Percentiles rank a stretch among this genome's conserved stretches.
phyloP scores from a whole-genome alignment of 2,888 invertebrate genomes.

The Microctonus aethiopoides region DNA sequence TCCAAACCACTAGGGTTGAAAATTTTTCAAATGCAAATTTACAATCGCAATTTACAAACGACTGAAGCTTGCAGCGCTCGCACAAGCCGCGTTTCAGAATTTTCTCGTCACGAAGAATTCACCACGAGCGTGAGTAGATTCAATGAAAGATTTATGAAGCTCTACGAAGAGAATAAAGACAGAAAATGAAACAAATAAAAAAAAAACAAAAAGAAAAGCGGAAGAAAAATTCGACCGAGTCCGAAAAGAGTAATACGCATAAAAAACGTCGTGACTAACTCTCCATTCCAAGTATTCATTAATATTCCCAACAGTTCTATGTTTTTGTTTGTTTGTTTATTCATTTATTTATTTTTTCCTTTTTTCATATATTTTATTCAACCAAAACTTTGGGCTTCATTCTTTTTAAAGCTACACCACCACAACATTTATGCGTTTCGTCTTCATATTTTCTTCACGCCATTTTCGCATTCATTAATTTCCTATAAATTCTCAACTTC shows the following conservation, averaged over 20 bases:
- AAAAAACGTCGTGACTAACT: slow-evolving; percentile 28
- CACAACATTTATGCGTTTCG: neutral
- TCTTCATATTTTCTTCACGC: neutral
- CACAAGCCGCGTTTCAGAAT: neutral
- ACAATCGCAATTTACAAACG: slow-evolving; percentile 34
- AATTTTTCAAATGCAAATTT: slow-evolving; percentile 48
- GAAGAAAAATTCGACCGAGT: neutral
- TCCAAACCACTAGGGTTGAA: slow-evolving; percentile 3
- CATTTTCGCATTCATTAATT: slow-evolving; percentile 11
- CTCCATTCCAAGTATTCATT: slow-evolving; percentile 35
- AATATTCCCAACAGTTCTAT: slow-evolving; percentile 33
- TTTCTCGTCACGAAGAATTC: slow-evolving; percentile 14
- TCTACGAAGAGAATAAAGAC: slow-evolving; percentile 23
- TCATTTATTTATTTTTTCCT: slow-evolving; percentile 4
- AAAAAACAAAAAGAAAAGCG: slow-evolving; percentile 8
- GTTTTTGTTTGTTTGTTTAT: slow-evolving; percentile 23
- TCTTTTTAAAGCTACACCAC: neutral
- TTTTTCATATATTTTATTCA: slow-evolving; percentile 25
- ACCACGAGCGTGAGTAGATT: slow-evolving; percentile 22
- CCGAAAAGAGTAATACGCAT: neutral
- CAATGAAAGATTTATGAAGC: slow-evolving; percentile 59
- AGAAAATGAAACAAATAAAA: neutral
- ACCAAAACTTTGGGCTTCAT: neutral
- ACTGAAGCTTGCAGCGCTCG: slow-evolving; percentile 21
- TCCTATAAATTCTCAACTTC: neutral